Conservation (phyloP, 2,888 invertebrate genomes). For the Coleophora deauratella region DNA sequence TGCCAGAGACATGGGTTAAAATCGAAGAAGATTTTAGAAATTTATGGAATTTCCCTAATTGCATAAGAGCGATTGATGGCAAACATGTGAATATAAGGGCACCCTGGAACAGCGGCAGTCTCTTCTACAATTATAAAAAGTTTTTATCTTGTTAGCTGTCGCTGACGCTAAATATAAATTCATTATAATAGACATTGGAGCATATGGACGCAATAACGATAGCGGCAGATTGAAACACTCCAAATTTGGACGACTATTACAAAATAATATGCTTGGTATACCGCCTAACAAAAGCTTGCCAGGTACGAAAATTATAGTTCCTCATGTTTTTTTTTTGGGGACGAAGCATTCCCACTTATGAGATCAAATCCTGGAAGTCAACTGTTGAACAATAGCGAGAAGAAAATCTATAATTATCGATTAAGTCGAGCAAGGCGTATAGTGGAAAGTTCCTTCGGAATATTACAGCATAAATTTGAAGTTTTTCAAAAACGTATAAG, state of each 20-base stretch:
- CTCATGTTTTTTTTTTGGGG: constrained; percentile 25
- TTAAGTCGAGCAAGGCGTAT: constrained; percentile 11
- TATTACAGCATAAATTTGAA: constrained; percentile 11
- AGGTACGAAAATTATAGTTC: constrained; percentile 17
- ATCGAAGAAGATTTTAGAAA: constrained; percentile 12
- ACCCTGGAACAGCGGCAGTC: constrained; percentile 12
- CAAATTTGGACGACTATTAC: constrained; percentile 13
- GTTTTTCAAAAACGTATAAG: constrained; percentile 9
- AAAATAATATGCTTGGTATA: constrained; percentile 17
- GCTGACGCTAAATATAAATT: constrained; percentile 16
- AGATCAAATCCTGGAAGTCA: constrained; percentile 16
- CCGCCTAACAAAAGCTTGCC: constrained; percentile 20
- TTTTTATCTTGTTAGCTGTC: constrained; percentile 16
- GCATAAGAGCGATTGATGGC: too few relatives aligned
- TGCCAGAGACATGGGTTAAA: constrained; percentile 8
- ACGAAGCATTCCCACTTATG: constrained; percentile 22
- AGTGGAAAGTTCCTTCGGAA: constrained; percentile 13
- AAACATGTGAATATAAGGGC: constrained; percentile 9
- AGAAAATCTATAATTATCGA: constrained; percentile 10
- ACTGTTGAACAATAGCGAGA: constrained; percentile 1
- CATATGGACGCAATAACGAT: constrained; percentile 11
- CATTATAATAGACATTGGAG: constrained; percentile 14
- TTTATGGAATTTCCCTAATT: constrained; percentile 19
- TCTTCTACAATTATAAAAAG: constrained; percentile 16
- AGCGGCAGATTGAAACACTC: constrained; percentile 14